These are phyloP conservation scores for Raphicerus campestris DNA, from an alignment of 2,113 vertebrate genomes.

Conservation along the genomic window DNA sequence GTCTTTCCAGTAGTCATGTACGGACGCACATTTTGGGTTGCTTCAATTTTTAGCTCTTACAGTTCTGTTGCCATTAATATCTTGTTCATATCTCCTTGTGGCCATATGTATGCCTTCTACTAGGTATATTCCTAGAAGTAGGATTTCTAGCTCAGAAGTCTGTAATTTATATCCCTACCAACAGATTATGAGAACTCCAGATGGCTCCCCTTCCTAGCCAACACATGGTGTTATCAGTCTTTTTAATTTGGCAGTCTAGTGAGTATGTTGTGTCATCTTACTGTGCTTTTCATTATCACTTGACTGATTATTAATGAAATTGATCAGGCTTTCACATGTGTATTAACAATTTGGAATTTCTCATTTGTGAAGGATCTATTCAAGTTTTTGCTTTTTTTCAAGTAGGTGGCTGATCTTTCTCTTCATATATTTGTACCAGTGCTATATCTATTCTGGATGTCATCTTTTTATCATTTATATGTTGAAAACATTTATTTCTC, in stretches of 20 bases:
- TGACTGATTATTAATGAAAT: neutral
- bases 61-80: neutral
- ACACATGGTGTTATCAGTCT: neutral
- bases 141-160: neutral
- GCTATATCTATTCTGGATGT: neutral
- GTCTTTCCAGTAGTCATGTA: neutral
- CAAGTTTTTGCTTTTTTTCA: neutral
- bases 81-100: neutral
- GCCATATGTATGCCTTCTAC: neutral
- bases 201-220: neutral
- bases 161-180: neutral
- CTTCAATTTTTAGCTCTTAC: neutral
- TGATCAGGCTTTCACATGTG: neutral
- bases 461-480: neutral
- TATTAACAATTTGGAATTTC: neutral
- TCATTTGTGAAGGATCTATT: neutral
- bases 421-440: neutral
- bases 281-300: neutral
- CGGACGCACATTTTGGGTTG: neutral
- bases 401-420: neutral
- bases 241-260: neutral
- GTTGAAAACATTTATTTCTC: neutral
- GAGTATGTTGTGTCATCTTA: neutral
- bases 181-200: neutral
- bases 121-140: neutral